phyloP scores from a whole-genome alignment of 2,113 vertebrate species.

The Pedetes capensis region DNA sequence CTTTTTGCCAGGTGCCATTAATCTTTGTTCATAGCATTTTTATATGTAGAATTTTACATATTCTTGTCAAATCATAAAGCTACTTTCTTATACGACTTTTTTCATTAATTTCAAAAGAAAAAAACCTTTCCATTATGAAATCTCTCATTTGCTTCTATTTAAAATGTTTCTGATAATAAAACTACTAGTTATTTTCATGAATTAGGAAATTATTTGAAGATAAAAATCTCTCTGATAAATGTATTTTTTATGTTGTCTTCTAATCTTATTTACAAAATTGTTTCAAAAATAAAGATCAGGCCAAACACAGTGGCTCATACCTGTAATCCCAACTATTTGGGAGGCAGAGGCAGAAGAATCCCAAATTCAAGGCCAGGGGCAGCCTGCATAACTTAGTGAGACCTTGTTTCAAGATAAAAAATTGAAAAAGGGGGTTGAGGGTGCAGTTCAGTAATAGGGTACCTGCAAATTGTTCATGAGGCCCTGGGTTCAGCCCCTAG shows the following conservation, averaged over 20 bases:
- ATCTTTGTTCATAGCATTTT: background rate
- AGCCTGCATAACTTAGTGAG: no score
- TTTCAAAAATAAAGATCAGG: background rate
- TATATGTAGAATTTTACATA: background rate
- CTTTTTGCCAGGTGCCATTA: background rate
- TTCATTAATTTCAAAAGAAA: conserved; percentile 3
- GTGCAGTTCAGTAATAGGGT: no score
- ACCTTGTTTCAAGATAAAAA: no score
- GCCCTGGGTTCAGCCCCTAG: no score
- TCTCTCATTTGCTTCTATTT: background rate
- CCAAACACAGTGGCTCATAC: no score
- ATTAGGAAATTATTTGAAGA: background rate
- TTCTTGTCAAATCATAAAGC: background rate
- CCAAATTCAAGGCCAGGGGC: no score
- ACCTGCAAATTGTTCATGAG: no score
- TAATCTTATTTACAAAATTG: background rate
- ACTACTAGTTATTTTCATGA: conserved; percentile 13
- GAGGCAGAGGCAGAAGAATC: no score
- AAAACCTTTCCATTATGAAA: background rate
- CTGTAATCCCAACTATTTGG: no score
- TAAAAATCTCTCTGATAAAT: background rate
- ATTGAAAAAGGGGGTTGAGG: no score
- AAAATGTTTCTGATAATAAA: conserved; percentile 30
- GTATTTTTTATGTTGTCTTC: background rate
- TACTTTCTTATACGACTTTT: background rate